Percentiles rank a stretch among this genome's conserved stretches.
phyloP scores from a whole-genome alignment of 2,113 vertebrate species.

The Calypte anna region DNA sequence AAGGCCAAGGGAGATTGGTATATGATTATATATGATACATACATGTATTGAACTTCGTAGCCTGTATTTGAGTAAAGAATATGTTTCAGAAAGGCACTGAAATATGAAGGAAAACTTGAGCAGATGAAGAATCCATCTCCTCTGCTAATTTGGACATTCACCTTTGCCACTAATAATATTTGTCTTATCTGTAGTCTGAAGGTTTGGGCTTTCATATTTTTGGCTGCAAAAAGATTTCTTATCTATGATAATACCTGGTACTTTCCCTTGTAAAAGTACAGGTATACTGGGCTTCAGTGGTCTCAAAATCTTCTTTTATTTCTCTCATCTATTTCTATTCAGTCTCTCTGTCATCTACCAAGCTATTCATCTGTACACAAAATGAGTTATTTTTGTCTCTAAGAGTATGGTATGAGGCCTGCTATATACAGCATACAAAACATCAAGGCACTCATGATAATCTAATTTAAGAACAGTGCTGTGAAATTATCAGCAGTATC shows the following conservation, averaged over 20 bases:
- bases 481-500: neutral
- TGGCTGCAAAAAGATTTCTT: neutral
- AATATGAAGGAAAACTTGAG: neutral
- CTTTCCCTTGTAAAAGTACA: neutral
- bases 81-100: neutral
- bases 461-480: neutral
- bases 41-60: neutral
- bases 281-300: neutral
- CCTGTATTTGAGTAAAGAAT: neutral
- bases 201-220: neutral
- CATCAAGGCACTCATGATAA: constrained; percentile 1
- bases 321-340: neutral
- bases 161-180: neutral
- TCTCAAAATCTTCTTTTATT: neutral
- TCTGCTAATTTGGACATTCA: neutral
- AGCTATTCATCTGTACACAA: neutral
- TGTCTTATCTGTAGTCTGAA: neutral
- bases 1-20: neutral
- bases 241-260: neutral
- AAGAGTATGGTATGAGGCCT: neutral
- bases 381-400: constrained; percentile 21
- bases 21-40: neutral
- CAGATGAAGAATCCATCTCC: neutral
- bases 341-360: neutral
- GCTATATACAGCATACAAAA: neutral